Conservation (phyloP, 2,113 vertebrate genomes). For the Brienomyrus brachyistius region DNA sequence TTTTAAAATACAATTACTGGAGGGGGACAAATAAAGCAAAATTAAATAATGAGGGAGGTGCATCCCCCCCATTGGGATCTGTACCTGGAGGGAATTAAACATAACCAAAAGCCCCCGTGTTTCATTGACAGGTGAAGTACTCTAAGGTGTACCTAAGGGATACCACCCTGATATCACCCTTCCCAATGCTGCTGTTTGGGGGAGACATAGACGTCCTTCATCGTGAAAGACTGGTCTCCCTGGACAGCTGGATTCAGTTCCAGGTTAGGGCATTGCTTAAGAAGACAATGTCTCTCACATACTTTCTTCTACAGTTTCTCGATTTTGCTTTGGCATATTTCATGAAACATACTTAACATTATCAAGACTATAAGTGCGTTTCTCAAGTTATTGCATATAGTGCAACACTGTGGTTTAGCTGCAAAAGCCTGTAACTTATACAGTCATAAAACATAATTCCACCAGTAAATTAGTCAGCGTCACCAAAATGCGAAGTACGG, state of each 20-base stretch:
- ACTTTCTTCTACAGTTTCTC: neutral
- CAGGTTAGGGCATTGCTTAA: constrained; percentile 63
- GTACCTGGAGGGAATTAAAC: neutral
- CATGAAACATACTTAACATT: no score
- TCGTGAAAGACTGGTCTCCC: constrained; percentile 78
- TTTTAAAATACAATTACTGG: neutral
- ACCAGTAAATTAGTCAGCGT: no score
- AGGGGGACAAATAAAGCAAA: neutral
- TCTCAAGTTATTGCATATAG: no score
- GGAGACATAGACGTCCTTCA: constrained; percentile 95
- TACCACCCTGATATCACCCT: constrained; percentile 82
- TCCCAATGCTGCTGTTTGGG: constrained; percentile 89
- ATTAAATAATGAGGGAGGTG: no score
- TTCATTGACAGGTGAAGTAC: constrained; percentile 76
- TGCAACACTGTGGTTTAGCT: no score
- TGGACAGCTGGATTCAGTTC: constrained; percentile 94
- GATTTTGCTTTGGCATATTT: no score
- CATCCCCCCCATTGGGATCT: neutral
- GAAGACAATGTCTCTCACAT: neutral
- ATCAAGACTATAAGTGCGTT: no score
- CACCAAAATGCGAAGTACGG: no score
- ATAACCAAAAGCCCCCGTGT: neutral
- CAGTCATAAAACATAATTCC: no score
- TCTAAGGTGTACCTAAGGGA: constrained; percentile 84
- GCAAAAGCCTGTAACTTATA: no score